Evolutionary conservation across 2,797 vertebrate genomes (phyloP), one percentile per base, ranked within the genome.

Genomic region (Pogoniulus pusillus): DNA sequence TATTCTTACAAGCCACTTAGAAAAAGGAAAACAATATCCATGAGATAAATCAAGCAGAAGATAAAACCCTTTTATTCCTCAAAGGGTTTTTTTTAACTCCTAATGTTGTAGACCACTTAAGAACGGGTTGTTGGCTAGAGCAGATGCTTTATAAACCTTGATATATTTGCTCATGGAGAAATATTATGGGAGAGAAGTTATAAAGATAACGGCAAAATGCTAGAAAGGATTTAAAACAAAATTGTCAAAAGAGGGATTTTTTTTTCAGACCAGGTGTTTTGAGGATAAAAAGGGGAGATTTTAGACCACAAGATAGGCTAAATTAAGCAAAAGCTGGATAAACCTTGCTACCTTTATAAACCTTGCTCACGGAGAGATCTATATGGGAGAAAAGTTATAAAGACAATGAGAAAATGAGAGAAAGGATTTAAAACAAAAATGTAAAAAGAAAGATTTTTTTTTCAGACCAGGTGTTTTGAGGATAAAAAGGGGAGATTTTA

Each of bases 41-140:
- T 0, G 0, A 45, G 32, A 71, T 62, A 80, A 92, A 85, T 88
- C 32, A 75, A 80, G 63, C 6, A 12, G 23, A 35, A 80, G 54
- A 84, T 51, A 86, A 92, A 81, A 1, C 3, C 18, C 13, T 68
- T 63, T 55, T 32, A 23, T 84, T 84, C 19, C 51, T 58, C 26
- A 9, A 6, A 2, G 59, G 37, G 16, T 16, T 41, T 6, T 63
- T 63, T 6, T 64, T 17, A 5, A 14, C 2, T 1, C 2, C 0
- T 22, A 47, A 49, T 55, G 29, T 39, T 41, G 41, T 60, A 32
- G 66, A 35, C 59, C 16, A 4, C 3, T 0, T 7, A 30, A 27
- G 32, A 70, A 60, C 7, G 0, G 59, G 71, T n/a, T 49, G 58
- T 63, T 71, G 87, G 32, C 63, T 57, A 9, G 20, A 64, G 62